Conservation (phyloP, 2,888 invertebrate species). For the Trachelus troglodyta region DNA sequence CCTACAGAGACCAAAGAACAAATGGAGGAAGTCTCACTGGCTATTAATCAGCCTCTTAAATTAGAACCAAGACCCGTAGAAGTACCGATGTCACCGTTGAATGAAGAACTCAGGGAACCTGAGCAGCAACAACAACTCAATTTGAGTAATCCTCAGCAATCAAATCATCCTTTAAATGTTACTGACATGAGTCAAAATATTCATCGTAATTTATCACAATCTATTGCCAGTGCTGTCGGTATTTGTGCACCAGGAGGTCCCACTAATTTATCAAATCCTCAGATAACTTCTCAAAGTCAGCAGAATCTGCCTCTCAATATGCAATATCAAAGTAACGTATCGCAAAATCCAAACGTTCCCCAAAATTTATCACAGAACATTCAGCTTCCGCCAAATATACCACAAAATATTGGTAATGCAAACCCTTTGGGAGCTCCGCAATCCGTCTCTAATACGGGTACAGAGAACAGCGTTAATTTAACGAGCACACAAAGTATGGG, state of each 20-base stretch:
- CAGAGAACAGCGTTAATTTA: constrained; percentile 26
- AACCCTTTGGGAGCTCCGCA: constrained; percentile 21
- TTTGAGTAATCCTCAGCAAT: constrained; percentile 34
- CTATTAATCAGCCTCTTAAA: constrained; percentile 48
- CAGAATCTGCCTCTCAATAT: constrained; percentile 55
- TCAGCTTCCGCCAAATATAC: constrained; percentile 45
- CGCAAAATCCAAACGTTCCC: constrained; percentile 57
- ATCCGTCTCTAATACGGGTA: constrained; percentile 20
- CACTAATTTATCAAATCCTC: constrained; percentile 34
- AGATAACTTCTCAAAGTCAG: constrained; percentile 49
- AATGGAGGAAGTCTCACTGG: constrained; percentile 48
- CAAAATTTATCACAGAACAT: constrained; percentile 59
- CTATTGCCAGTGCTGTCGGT: constrained; percentile 44
- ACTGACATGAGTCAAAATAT: constrained; percentile 51
- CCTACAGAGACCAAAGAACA: constrained; percentile 49
- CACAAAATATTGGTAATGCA: constrained; percentile 19
- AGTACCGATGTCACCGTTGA: constrained; percentile 47
- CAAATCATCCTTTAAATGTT: constrained; percentile 33
- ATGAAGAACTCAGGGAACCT: constrained; percentile 52
- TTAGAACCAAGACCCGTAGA: constrained; percentile 56
- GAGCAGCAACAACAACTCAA: constrained; percentile 39
- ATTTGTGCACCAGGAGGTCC: constrained; percentile 36
- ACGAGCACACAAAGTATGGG: constrained; percentile 38
- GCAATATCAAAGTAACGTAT: constrained; percentile 53
- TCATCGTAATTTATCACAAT: constrained; percentile 57